Evolutionary conservation across 2,888 invertebrate genomes (phyloP).

Genomic region (Agonum fuliginosum): DNA sequence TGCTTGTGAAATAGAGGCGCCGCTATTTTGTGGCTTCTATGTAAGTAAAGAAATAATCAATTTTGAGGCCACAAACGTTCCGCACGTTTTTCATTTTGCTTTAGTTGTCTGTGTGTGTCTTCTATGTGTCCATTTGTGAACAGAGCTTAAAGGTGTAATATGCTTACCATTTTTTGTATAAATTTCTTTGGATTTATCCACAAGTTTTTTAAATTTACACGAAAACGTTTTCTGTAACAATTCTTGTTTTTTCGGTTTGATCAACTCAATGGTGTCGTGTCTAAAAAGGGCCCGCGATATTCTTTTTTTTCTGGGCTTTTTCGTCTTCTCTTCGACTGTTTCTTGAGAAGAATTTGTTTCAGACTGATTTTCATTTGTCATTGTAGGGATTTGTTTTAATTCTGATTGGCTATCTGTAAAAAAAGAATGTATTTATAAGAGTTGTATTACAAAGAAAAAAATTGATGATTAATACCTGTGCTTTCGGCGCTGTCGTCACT

Average conservation of each 20-base stretch:
- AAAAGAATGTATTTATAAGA: background rate
- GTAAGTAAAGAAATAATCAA: background rate
- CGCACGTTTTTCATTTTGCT: no score
- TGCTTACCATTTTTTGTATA: conserved; percentile 4
- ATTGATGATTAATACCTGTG: background rate
- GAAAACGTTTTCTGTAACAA: conserved; percentile 40
- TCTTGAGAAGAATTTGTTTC: background rate
- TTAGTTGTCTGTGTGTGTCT: no score
- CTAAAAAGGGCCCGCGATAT: conserved; percentile 4
- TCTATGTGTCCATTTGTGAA: background rate
- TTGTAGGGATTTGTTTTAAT: background rate
- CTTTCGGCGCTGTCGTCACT: background rate
- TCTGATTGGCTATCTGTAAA: conserved; percentile 23
- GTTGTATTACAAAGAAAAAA: background rate
- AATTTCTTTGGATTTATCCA: conserved; percentile 38
- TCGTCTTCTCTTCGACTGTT: background rate
- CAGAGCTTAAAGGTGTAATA: background rate
- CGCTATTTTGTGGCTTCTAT: no score
- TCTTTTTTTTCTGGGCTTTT: conserved; percentile 37
- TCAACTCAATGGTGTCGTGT: conserved; percentile 35
- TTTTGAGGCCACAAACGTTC: no score
- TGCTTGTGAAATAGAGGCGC: no score
- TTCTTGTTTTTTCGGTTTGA: conserved; percentile 37
- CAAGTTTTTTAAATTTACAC: conserved; percentile 8
- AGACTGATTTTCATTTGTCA: background rate